Evolutionary conservation across 2,888 invertebrate genomes (phyloP).

Genomic region (Tridacna crocea): DNA sequence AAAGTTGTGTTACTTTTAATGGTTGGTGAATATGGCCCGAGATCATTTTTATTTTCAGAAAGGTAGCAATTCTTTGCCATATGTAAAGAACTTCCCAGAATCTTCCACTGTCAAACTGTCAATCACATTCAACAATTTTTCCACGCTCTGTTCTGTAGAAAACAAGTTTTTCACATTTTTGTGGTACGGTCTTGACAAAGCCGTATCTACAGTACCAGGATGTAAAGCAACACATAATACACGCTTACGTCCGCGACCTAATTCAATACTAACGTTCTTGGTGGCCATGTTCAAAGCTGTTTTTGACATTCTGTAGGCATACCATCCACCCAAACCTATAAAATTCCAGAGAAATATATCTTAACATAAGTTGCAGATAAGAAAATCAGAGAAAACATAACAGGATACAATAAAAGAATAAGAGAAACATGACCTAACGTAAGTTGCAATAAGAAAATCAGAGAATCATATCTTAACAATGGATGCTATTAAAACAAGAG

Average conservation of each 20-base stretch:
- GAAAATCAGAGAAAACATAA: too few species aligned
- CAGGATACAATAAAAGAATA: too few species aligned
- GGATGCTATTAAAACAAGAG: too few species aligned
- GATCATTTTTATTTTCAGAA: slow-evolving; percentile 55
- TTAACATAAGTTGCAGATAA: too few species aligned
- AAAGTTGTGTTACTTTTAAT: too few species aligned
- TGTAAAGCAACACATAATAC: slow-evolving; percentile 75
- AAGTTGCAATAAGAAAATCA: too few species aligned
- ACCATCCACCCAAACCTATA: slow-evolving; percentile 79
- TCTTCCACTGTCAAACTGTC: slow-evolving; percentile 69
- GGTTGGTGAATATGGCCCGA: too few species aligned
- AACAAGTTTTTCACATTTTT: slow-evolving; percentile 76
- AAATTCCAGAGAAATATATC: background rate
- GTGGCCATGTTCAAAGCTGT: slow-evolving; percentile 79
- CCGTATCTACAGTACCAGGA: slow-evolving; percentile 79
- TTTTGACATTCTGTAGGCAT: slow-evolving; percentile 78
- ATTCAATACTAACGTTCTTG: slow-evolving; percentile 76
- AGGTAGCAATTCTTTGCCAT: slow-evolving; percentile 69
- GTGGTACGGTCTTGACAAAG: slow-evolving; percentile 76
- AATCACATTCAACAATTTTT: slow-evolving; percentile 70
- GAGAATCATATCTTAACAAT: too few species aligned
- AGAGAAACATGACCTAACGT: background rate
- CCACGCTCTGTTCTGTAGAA: slow-evolving; percentile 71
- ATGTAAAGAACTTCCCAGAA: slow-evolving; percentile 74
- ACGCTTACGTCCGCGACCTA: slow-evolving; percentile 70